Evolutionary conservation across 1,140 invertebrate genomes (phyloP).

Genomic region (Manduca sexta): DNA sequence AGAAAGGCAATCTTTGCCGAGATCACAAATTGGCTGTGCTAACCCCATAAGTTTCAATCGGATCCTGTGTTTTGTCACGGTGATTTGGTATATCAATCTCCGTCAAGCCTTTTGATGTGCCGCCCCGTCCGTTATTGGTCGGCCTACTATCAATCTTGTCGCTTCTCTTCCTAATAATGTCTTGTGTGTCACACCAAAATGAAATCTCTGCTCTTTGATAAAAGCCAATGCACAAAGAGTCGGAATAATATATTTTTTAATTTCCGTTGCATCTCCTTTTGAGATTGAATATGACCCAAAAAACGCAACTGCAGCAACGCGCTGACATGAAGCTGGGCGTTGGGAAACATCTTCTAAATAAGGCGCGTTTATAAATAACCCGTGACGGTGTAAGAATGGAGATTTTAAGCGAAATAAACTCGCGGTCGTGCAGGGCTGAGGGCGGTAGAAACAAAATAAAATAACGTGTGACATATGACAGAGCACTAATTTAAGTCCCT

Average conservation of each 20-base stretch:
- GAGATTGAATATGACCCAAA: conserved; percentile 3
- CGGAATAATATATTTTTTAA: too few relatives aligned
- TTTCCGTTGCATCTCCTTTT: conserved; percentile 6
- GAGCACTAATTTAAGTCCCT: conserved; percentile 58
- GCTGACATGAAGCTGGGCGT: conserved; percentile 13
- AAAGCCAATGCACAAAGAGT: neutral
- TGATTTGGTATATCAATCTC: conserved; percentile 32
- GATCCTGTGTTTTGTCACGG: conserved; percentile 41
- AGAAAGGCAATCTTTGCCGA: too few relatives aligned
- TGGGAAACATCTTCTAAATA: conserved; percentile 44
- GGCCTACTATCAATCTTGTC: conserved; percentile 50
- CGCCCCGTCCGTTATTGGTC: conserved; percentile 22
- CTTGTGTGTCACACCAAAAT: conserved; percentile 26
- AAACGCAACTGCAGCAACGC: conserved; percentile 1
- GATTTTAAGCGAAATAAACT: conserved; percentile 46
- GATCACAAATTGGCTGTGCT: conserved; percentile 16
- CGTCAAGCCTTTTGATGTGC: conserved; percentile 41
- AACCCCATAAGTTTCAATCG: neutral
- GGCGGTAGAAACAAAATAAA: conserved; percentile 52
- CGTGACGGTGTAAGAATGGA: conserved; percentile 47
- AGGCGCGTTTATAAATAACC: conserved; percentile 60
- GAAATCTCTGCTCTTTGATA: conserved; percentile 4
- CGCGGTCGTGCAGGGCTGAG: conserved; percentile 25
- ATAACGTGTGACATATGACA: conserved; percentile 58
- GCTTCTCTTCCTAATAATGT: conserved; percentile 34